Percentiles rank a stretch among this genome's conserved stretches.
phyloP scores from a whole-genome alignment of 2,113 vertebrate genomes.

The Pedionomus torquatus region DNA sequence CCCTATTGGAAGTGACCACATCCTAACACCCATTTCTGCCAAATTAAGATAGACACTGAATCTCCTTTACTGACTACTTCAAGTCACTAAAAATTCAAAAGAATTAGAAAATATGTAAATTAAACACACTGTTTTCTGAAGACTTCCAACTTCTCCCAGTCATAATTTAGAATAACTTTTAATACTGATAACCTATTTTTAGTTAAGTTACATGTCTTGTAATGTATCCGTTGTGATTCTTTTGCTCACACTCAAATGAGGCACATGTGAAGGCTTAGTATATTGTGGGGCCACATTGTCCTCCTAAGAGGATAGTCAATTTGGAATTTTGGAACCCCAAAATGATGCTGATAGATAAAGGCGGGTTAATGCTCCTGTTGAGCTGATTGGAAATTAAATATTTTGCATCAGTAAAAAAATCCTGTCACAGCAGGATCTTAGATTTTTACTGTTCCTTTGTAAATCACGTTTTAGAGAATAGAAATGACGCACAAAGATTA shows the following conservation, averaged over 20 bases:
- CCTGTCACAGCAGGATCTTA: background rate
- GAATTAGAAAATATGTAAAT: background rate
- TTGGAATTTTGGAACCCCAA: background rate
- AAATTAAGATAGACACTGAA: background rate
- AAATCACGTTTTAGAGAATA: background rate
- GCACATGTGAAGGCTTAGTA: background rate
- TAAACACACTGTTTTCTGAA: background rate
- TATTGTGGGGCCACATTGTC: background rate
- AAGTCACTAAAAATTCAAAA: background rate
- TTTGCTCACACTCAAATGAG: background rate
- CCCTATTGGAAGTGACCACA: background rate
- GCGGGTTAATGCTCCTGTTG: background rate
- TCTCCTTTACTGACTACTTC: background rate
- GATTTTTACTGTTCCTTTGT: background rate
- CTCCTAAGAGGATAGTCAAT: background rate
- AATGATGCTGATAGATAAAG: background rate
- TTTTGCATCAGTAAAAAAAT: background rate
- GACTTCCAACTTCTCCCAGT: background rate
- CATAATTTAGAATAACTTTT: background rate
- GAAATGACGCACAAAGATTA: background rate
- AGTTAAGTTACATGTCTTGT: background rate
- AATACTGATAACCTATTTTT: background rate
- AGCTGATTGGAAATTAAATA: background rate
- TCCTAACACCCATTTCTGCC: background rate
- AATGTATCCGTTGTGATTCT: background rate